Percentiles rank a stretch among this genome's conserved stretches.
These are phyloP conservation scores for Agrochola lota DNA, from an alignment of 2,888 invertebrate genomes.

Conservation along the genomic window DNA sequence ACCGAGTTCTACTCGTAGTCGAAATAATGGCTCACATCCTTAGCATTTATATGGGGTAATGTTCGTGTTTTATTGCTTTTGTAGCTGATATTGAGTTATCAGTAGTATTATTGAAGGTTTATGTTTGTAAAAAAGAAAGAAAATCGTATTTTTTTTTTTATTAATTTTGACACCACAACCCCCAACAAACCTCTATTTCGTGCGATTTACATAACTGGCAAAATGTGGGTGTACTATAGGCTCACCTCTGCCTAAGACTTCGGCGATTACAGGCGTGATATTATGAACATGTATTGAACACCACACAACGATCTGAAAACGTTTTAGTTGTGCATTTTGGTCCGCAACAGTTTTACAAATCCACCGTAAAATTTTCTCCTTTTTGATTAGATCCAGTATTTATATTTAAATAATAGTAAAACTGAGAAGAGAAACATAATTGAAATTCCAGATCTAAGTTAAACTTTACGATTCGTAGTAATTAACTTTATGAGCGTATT, in stretches of 20 bases:
- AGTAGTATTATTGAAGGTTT: neutral
- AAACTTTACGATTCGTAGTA: slow-evolving; percentile 6
- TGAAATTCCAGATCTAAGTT: neutral
- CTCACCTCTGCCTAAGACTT: no score
- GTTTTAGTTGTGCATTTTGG: neutral
- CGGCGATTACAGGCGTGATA: no score
- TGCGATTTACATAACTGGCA: no score
- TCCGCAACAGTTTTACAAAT: neutral
- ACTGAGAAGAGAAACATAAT: neutral
- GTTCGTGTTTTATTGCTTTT: slow-evolving; percentile 44
- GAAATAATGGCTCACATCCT: slow-evolving; percentile 77
- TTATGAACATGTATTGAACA: no score
- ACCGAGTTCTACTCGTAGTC: slow-evolving; percentile 68
- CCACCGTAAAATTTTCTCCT: neutral
- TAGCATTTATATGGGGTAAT: slow-evolving; percentile 53
- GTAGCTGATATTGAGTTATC: slow-evolving; percentile 1
- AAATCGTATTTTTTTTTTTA: no score
- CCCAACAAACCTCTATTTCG: no score
- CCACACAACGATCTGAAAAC: neutral
- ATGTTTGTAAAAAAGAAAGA: neutral
- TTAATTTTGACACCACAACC: no score
- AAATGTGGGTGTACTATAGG: no score
- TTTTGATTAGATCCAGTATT: neutral
- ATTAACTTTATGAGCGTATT: slow-evolving; percentile 19
- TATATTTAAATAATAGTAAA: neutral